These are phyloP conservation scores for Lepidurus arcticus DNA, from an alignment of 1,140 invertebrate genomes.

Conservation along the genomic window DNA sequence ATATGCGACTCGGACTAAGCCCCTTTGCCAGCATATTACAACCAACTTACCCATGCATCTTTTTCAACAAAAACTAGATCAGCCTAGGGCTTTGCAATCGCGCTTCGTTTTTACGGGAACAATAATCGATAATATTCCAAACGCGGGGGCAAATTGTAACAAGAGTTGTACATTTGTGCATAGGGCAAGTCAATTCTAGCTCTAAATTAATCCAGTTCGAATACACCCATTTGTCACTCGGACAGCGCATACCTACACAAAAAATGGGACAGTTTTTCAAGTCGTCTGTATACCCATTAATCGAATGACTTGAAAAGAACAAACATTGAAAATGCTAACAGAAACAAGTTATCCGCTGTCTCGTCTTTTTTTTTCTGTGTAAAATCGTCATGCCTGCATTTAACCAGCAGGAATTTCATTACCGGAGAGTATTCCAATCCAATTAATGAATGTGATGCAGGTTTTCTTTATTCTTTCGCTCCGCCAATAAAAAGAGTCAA, in stretches of 20 bases:
- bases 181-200: no score
- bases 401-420: conserved; percentile 8
- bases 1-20: background rate
- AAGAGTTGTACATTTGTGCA: no score
- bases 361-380: background rate
- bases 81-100: background rate
- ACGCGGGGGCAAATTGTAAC: no score
- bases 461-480: conserved; percentile 18
- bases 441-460: conserved; percentile 10
- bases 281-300: no score
- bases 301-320: background rate
- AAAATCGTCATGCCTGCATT: background rate
- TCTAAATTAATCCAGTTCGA: no score
- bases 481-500: background rate
- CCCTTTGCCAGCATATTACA: background rate
- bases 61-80: background rate
- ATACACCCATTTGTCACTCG: no score
- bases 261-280: no score
- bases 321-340: background rate
- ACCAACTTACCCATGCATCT: background rate
- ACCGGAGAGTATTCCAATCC: background rate
- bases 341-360: background rate
- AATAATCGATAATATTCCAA: no score
- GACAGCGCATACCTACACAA: no score
- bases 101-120: no score